Evolutionary conservation across 2,797 vertebrate species (phyloP).

Genomic region (Falco columbarius): DNA sequence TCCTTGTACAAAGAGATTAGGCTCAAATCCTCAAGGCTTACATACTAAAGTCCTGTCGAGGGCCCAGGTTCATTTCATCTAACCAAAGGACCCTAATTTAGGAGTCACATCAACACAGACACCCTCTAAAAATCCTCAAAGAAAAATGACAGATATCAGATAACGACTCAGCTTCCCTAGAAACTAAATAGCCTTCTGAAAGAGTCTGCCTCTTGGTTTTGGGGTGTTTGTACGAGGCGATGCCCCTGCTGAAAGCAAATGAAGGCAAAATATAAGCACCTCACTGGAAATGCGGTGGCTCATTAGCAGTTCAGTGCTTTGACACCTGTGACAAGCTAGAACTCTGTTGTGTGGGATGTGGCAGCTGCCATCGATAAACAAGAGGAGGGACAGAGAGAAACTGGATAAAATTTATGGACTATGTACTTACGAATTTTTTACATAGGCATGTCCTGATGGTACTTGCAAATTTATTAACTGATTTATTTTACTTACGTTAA

Average conservation of each 20-base stretch:
- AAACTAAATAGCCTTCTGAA: neutral
- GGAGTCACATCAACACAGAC: neutral
- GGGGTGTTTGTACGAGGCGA: accelerated
- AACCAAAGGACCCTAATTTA: neutral
- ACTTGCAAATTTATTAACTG: neutral
- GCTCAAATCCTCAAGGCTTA: neutral
- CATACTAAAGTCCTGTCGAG: neutral
- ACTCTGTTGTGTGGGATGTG: neutral
- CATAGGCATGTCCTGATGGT: neutral
- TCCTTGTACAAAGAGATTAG: neutral
- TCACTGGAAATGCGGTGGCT: neutral
- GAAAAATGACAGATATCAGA: neutral
- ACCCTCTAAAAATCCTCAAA: neutral
- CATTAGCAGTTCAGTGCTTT: neutral
- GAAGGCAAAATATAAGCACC: neutral
- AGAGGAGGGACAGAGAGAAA: neutral
- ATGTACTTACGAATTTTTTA: neutral
- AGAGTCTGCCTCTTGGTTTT: neutral
- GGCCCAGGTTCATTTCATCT: neutral
- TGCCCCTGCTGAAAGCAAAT: neutral
- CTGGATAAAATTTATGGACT: neutral
- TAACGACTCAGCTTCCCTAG: neutral
- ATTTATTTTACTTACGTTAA: constrained; percentile 1
- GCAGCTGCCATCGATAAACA: neutral
- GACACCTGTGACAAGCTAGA: neutral